Percentiles rank a stretch among this genome's conserved stretches.
phyloP scores from a whole-genome alignment of 2,888 invertebrate genomes.

The Lasius fuliginosus region DNA sequence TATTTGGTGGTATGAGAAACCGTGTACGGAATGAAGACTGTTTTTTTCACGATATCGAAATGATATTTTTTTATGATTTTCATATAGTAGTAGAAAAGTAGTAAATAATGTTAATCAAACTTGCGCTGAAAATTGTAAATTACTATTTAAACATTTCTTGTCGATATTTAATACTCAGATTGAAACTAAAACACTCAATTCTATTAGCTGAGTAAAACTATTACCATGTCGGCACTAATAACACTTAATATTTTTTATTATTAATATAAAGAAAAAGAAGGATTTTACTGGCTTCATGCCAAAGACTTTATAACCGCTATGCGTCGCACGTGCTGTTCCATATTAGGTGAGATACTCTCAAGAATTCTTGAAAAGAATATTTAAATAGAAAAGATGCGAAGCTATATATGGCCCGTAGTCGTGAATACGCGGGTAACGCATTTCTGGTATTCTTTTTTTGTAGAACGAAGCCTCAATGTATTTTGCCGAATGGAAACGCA shows the following conservation, averaged over 20 bases:
- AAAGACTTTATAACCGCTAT: slow-evolving; percentile 44
- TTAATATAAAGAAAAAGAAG: slow-evolving; percentile 1
- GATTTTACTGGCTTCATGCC: slow-evolving; percentile 35
- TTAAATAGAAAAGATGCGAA: slow-evolving; percentile 65
- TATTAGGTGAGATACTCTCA: slow-evolving; percentile 51
- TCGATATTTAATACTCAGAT: neutral
- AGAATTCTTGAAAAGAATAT: slow-evolving; percentile 62
- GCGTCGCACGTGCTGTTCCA: slow-evolving; percentile 59
- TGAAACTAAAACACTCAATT: neutral
- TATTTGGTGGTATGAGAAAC: neutral
- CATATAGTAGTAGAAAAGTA: neutral
- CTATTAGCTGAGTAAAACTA: neutral
- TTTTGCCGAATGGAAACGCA: slow-evolving; percentile 46
- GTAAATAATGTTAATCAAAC: neutral
- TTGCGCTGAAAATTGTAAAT: neutral
- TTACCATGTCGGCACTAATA: neutral
- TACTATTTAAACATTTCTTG: neutral
- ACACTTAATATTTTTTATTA: neutral
- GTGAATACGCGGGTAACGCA: slow-evolving; percentile 60
- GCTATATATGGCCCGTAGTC: slow-evolving; percentile 51
- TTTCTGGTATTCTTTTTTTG: slow-evolving; percentile 57
- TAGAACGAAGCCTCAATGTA: slow-evolving; percentile 54
- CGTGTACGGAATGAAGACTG: neutral
- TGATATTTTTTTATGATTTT: neutral
- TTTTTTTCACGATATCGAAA: neutral